These are phyloP conservation scores for Carposina sasakii DNA, from an alignment of 1,140 invertebrate genomes.

Conservation along the genomic window DNA sequence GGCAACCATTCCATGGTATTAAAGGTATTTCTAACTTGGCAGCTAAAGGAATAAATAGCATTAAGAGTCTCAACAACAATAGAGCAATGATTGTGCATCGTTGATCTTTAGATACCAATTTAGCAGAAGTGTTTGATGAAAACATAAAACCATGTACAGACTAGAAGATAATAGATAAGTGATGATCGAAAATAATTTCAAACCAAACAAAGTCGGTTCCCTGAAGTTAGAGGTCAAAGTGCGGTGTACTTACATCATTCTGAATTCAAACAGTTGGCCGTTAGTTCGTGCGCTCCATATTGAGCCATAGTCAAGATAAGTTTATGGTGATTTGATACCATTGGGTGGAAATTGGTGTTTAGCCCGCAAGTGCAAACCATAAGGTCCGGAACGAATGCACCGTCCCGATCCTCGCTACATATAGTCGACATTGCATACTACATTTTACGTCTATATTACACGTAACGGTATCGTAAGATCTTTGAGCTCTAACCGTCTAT, in stretches of 20 bases:
- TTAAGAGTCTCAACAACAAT: not conserved
- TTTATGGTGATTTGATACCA: slow-evolving; percentile 70
- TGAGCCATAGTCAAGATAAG: slow-evolving; percentile 45
- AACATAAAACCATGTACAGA: no score
- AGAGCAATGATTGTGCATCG: not conserved
- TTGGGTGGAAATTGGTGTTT: slow-evolving; percentile 62
- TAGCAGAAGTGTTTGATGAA: no score
- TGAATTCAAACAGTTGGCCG: slow-evolving; percentile 48
- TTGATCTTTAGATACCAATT: slow-evolving; percentile 22
- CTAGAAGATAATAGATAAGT: no score
- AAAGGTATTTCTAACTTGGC: not conserved
- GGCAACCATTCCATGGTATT: not conserved
- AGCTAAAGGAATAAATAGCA: not conserved
- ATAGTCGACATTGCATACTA: no score
- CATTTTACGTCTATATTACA: no score
- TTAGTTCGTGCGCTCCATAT: slow-evolving; percentile 64
- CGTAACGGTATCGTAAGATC: no score
- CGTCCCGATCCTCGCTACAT: no score
- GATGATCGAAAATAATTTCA: no score
- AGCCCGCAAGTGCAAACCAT: slow-evolving; percentile 43
- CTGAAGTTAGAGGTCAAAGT: slow-evolving; percentile 56
- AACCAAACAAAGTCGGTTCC: no score
- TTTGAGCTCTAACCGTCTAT: no score
- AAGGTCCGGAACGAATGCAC: no score
- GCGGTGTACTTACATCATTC: slow-evolving; percentile 48